phyloP scores from a whole-genome alignment of 2,113 vertebrate species.

The Porphyrio hochstetteri region DNA sequence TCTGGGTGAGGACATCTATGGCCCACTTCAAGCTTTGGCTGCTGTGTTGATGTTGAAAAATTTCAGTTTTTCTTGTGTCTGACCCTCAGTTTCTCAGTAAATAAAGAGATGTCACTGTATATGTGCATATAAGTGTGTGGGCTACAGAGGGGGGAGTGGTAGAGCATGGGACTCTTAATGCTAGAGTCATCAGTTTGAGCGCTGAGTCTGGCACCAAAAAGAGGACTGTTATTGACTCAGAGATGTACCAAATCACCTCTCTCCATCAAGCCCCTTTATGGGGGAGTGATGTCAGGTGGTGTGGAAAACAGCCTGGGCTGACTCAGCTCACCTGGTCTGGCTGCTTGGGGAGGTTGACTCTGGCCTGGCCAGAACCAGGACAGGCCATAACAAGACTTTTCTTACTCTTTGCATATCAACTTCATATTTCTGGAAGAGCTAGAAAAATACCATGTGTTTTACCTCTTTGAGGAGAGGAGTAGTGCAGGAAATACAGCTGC shows the following conservation, averaged over 20 bases:
- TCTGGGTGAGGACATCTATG: neutral
- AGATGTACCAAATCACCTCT: no score
- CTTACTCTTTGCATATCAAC: neutral
- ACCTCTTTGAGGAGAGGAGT: neutral
- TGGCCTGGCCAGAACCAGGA: no score
- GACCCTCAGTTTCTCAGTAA: neutral
- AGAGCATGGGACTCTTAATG: no score
- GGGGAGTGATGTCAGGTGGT: no score
- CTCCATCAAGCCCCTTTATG: no score
- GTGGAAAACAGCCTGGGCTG: no score
- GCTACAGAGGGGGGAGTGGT: neutral
- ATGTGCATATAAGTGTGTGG: no score
- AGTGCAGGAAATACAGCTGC: neutral
- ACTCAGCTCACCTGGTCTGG: no score
- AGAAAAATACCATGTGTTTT: neutral
- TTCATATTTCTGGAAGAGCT: neutral
- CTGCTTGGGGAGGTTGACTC: no score
- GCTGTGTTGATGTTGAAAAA: neutral
- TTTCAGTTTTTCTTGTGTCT: neutral
- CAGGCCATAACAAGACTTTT: neutral
- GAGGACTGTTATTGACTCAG: no score
- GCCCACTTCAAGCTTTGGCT: neutral
- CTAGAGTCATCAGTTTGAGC: no score
- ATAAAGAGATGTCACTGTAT: neutral
- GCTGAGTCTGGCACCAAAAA: no score